These are phyloP conservation scores for Timema cristinae DNA, from an alignment of 2,888 invertebrate species.

Conservation along the genomic window DNA sequence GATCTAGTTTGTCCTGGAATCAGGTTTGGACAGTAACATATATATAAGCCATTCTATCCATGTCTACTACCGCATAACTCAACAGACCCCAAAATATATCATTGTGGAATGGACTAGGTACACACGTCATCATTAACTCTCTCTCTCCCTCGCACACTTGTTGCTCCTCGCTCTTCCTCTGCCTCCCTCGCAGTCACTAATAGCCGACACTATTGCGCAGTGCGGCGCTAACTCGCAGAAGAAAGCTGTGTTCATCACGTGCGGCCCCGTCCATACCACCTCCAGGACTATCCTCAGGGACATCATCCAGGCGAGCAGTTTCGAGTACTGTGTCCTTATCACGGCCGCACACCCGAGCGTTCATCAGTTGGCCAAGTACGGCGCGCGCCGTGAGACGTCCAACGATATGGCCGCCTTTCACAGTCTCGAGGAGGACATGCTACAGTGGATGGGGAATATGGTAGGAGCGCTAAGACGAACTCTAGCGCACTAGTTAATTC, in stretches of 20 bases:
- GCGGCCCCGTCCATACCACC: conserved; percentile 52
- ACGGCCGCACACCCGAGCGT: conserved; percentile 55
- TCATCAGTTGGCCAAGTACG: conserved; percentile 49
- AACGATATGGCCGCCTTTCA: conserved; percentile 42
- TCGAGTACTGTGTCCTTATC: conserved; percentile 58
- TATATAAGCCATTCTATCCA: too few relatives aligned
- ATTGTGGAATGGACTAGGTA: too few relatives aligned
- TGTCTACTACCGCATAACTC: too few relatives aligned
- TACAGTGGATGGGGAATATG: conserved; percentile 57
- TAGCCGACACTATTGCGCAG: conserved; percentile 24
- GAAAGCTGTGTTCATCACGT: conserved; percentile 55
- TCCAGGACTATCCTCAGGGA: conserved; percentile 55
- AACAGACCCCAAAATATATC: too few relatives aligned
- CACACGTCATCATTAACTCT: not conserved
- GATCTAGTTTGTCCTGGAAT: too few relatives aligned
- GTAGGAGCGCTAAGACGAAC: conserved; percentile 40
- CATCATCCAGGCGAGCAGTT: conserved; percentile 57
- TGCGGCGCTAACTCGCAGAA: conserved; percentile 41
- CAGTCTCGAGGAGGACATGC: conserved; percentile 46
- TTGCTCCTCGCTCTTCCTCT: not conserved
- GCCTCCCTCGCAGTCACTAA: too few relatives aligned
- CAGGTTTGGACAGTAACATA: too few relatives aligned
- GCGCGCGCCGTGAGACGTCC: conserved; percentile 39
- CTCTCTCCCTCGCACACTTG: not conserved
- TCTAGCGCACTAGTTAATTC: too few relatives aligned